Evolutionary conservation across 2,113 vertebrate genomes (phyloP).

Genomic region (Tursiops truncatus): DNA sequence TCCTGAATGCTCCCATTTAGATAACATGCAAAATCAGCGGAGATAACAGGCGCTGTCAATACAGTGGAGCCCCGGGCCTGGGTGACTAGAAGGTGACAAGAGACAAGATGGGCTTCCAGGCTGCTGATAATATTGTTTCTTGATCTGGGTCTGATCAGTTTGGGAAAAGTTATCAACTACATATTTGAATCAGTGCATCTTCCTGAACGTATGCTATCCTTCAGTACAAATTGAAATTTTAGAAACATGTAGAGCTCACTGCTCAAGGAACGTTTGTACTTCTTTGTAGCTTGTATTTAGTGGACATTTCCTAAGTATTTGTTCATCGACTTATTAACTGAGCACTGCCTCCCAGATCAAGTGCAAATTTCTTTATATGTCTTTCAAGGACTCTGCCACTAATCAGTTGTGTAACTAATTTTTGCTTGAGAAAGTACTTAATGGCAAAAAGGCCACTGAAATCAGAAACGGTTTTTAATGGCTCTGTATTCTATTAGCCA

Average conservation of each 20-base stretch:
- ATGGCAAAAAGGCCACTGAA: conserved; percentile 42
- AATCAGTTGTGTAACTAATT: conserved; percentile 19
- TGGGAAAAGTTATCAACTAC: not conserved
- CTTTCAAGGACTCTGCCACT: conserved; percentile 26
- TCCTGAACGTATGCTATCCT: not conserved
- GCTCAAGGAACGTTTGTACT: not conserved
- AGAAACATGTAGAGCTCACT: not conserved
- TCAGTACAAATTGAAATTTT: not conserved
- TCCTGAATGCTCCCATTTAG: no score
- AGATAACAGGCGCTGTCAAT: fast-evolving
- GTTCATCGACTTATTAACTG: conserved; percentile 23
- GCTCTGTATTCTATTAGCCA: not conserved
- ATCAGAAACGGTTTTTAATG: not conserved
- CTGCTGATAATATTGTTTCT: not conserved
- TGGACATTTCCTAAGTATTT: not conserved
- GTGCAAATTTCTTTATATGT: not conserved
- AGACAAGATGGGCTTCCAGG: no score
- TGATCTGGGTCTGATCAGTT: not conserved
- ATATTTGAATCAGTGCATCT: fast-evolving
- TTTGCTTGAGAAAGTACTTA: conserved; percentile 35
- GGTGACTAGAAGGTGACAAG: no score
- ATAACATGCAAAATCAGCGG: no score
- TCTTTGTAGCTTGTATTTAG: not conserved
- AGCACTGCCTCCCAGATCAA: not conserved
- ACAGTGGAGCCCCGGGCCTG: fast-evolving